Base-by-base conservation (phyloP, 30 jellyfish, hydroid and myxozoan species). In the Aurelia sp. region DNA sequence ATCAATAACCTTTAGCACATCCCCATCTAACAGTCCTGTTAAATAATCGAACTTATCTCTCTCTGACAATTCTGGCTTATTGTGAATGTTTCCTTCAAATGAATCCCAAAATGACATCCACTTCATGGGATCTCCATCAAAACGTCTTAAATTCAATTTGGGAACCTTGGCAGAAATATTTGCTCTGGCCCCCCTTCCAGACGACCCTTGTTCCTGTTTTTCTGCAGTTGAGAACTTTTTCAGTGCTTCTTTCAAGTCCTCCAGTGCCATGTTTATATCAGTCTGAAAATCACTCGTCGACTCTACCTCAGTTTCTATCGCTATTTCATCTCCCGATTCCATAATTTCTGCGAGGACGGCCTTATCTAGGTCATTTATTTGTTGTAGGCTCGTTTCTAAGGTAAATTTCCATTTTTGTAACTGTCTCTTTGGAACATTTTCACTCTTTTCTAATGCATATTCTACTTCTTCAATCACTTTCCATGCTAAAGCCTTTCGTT, bases 401-500 rank as follows among this genome's bases (percentile, higher is more conserved):
- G 50, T 27, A 65, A 65, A 65, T 65, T 65, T 65, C 76, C 76
- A 65, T 65, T 65, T 65, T 27, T 65, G 24, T 59, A 38, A 38
- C 50, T 38, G 50, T 38, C 50, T 38, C 50, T 38, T 38, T 38
- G 50, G 50, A 38, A 38, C 50, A 38, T 38, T 38, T 38, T 38
- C 50, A 38, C 50, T 59, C 68, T 21, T 21, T 21, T 59, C 24
- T 18, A 59, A 63, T 19, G 52, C n/a, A 33, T 33, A 17, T 67
- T 67, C 8, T 33, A 67, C 78, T 21, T 33, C 78, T 67, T 24
- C 31, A 9, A 21, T 21, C 53, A 2, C 67, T 24, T 18, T 24
- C 83, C 68, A 19, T 72, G 83, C 52, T 72, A 18, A 59, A 59
- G 69, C 69, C 69, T 59, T 59, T 59, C 69, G 9, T 59, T 59